Evolutionary conservation across 2,888 invertebrate genomes (phyloP), one percentile per base, ranked within the genome.

Genomic region (Eupithecia subfuscata): DNA sequence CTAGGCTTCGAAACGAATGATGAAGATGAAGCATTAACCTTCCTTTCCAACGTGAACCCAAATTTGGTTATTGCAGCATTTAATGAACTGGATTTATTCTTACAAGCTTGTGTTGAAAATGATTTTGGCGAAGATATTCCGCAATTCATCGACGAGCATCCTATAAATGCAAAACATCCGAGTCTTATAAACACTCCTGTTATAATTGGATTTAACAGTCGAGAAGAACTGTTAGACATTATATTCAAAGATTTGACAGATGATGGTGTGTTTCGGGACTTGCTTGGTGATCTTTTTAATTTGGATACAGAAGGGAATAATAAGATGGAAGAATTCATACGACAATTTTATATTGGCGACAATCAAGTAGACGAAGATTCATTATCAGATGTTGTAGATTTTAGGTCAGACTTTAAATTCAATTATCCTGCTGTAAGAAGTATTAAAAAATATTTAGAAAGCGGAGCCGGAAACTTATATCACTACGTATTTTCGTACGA

Each of bases 1-100:
- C 76, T 88, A 16, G 86, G 88, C 1, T 84, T 82, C 16, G 68
- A 76, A 65, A 87, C 85, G 0, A 76, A 82, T 7, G 80, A 85
- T 52, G 18, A 82, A n/a, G 43, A 80, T 6, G 82, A 83, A 69
- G 86, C 87, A 11, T 63, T 88, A 12, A 48, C 73, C 16, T 87
- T 85, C 69, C 75, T 88, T 1, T 71, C 80, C 30, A 78, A 37
- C 40, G 70, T 69, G 18, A 76, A 81, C 37, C 22, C 80, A 52
- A 70, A 71, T 22, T 70, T 76, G 16, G 75, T 81, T 4, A 72
- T 76, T 34, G 78, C 71, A 22, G 79, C 81, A 12, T 45, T 78
- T 25, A 14, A 18, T n/a, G 75, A 78, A 43, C 74, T 79, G 30
- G 30, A 52, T 56, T 78, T 45, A 64, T 63, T n/a, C 79, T 78